Evolutionary conservation across 2,888 invertebrate species (phyloP).

Genomic region (Podabrus alpinus): DNA sequence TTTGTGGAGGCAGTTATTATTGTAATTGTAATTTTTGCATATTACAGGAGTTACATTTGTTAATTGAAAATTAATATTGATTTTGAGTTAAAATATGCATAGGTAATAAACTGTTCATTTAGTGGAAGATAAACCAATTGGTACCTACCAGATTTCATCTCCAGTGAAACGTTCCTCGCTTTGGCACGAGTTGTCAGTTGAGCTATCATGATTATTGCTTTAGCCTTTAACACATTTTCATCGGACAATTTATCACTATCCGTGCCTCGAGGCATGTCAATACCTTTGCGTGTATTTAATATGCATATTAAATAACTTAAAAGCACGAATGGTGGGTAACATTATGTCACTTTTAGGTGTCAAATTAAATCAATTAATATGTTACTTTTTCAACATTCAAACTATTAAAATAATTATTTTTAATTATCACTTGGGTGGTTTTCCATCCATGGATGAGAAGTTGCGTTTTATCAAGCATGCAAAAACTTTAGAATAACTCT

Average conservation of each 20-base stretch:
- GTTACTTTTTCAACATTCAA: background rate
- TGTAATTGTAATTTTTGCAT: background rate
- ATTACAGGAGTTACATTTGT: background rate
- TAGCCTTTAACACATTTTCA: background rate
- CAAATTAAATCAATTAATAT: background rate
- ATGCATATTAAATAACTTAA: background rate
- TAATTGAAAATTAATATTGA: background rate
- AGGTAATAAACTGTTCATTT: background rate
- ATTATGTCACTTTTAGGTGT: background rate
- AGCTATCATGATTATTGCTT: background rate
- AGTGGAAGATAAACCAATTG: background rate
- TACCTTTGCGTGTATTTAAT: background rate
- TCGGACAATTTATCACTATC: background rate
- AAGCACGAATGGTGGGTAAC: background rate
- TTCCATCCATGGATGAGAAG: background rate
- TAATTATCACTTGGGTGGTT: background rate
- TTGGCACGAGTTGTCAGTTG: background rate
- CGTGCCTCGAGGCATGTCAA: background rate
- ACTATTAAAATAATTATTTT: background rate
- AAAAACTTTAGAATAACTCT: background rate
- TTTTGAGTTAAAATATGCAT: background rate
- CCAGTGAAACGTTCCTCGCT: background rate
- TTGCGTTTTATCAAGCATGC: background rate
- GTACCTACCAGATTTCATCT: background rate
- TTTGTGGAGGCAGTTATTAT: background rate